phyloP scores from a whole-genome alignment of 2,113 vertebrate species.

The Crypturellus undulatus region DNA sequence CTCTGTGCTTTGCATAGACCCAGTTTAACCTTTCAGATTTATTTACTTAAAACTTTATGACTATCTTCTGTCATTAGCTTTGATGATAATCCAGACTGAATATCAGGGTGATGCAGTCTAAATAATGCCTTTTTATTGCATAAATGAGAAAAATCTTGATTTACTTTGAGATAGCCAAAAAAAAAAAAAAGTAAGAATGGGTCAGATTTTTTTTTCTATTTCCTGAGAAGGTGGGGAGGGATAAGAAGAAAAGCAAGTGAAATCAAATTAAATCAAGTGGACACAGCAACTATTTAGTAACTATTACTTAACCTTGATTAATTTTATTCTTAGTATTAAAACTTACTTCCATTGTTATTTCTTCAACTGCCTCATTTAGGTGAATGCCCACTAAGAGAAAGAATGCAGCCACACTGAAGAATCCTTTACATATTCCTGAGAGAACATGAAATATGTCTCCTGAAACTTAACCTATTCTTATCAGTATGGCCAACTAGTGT shows the following conservation, averaged over 20 bases:
- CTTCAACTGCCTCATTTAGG: not conserved
- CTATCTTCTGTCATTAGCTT: not conserved
- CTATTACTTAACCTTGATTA: not conserved
- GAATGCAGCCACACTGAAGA: not conserved
- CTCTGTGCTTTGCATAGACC: not conserved
- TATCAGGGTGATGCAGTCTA: not conserved
- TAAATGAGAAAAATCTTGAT: not conserved
- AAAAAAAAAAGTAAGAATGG: not conserved
- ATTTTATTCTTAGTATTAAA: not conserved
- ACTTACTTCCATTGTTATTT: not conserved
- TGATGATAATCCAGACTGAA: not conserved
- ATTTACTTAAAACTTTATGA: not conserved
- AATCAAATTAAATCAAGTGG: not conserved
- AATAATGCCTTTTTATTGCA: not conserved
- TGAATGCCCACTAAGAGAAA: not conserved
- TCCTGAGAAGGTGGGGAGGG: fast-evolving
- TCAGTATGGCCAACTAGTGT: not conserved
- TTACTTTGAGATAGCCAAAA: not conserved
- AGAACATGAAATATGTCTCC: not conserved
- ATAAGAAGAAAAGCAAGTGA: not conserved
- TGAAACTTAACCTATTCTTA: not conserved
- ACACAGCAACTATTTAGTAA: not conserved
- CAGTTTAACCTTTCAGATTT: not conserved
- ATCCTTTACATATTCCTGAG: not conserved
- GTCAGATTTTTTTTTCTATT: too few relatives aligned